These are phyloP conservation scores for Cherax destructor DNA, from an alignment of 1,140 invertebrate species.

Conservation along the genomic window DNA sequence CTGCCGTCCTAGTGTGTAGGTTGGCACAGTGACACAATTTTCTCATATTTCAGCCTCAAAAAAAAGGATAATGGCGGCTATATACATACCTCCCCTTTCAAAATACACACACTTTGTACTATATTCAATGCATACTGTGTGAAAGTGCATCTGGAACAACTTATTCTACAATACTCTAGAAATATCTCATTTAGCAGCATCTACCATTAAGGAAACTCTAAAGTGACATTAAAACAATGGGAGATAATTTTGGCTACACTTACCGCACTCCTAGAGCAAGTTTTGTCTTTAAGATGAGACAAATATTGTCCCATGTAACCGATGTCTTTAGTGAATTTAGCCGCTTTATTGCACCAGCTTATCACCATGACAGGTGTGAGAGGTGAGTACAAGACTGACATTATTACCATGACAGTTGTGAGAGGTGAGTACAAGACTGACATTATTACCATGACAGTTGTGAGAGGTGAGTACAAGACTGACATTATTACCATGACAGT, in stretches of 20 bases:
- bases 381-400: conserved; percentile 46
- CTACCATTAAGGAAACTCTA: background rate
- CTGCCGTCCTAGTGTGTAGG: too few relatives aligned
- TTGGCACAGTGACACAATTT: too few relatives aligned
- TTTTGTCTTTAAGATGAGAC: conserved; percentile 85
- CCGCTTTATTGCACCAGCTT: conserved; percentile 95
- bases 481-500: too few relatives aligned
- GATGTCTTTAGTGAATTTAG: conserved; percentile 97
- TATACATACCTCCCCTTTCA: background rate
- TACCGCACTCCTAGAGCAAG: conserved; percentile 90
- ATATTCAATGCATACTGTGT: background rate
- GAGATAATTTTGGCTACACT: conserved; percentile 85
- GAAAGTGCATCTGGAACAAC: too few relatives aligned
- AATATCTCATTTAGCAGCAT: background rate
- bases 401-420: too few relatives aligned
- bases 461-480: too few relatives aligned
- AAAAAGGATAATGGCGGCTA: too few relatives aligned
- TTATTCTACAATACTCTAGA: background rate
- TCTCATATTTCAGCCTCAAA: too few relatives aligned
- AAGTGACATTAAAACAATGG: conserved; percentile 73
- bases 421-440: too few relatives aligned
- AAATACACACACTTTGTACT: background rate
- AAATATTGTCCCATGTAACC: conserved; percentile 86
- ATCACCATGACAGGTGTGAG: conserved; percentile 97
- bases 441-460: too few relatives aligned